Conservation (phyloP, 2,797 vertebrate species). For the Peromyscus attwateri region DNA sequence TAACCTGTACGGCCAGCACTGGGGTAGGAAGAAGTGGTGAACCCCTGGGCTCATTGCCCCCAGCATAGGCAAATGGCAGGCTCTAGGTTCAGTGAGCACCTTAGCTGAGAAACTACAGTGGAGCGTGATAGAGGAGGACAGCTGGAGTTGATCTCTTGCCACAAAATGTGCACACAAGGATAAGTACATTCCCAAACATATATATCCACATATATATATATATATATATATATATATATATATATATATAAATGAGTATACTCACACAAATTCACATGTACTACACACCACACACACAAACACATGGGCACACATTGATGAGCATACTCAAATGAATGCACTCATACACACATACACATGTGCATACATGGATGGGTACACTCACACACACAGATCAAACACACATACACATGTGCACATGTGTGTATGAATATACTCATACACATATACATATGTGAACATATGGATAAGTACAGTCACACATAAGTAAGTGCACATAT, state of each 20-base stretch:
- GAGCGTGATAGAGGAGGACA: not conserved
- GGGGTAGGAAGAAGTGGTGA: not conserved
- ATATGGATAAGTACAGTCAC: not conserved
- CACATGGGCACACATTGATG: not conserved
- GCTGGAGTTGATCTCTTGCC: not conserved
- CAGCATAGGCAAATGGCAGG: not conserved
- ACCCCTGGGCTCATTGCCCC: not conserved
- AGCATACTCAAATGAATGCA: too few species aligned
- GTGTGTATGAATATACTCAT: not conserved
- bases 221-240: too few species aligned
- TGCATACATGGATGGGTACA: not conserved
- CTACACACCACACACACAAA: not conserved
- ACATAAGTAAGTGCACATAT: not conserved
- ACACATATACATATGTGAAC: not conserved
- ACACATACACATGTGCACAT: too few species aligned
- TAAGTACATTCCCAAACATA: not conserved
- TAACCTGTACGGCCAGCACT: not conserved
- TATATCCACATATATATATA: too few species aligned
- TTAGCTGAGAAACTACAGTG: not conserved
- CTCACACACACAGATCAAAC: not conserved
- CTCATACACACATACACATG: not conserved
- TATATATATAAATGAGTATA: too few species aligned
- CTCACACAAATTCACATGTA: not conserved
- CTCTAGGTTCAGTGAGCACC: not conserved
- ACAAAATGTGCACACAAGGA: not conserved